Percentiles rank a stretch among this genome's conserved stretches.
phyloP scores from a whole-genome alignment of 2,113 vertebrate genomes.

The Catharus bicknelli region DNA sequence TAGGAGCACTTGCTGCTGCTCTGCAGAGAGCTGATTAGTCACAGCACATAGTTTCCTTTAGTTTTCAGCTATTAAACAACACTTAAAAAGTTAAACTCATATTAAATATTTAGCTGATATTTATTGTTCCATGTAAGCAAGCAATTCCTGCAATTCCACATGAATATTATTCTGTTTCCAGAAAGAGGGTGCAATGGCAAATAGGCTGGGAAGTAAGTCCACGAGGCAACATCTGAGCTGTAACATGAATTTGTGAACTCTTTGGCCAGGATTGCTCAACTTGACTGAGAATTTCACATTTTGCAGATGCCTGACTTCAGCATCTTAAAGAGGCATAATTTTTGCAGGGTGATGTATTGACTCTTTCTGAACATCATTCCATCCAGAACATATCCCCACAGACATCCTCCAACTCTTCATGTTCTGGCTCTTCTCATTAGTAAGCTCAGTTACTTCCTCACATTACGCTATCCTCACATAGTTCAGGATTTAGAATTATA shows the following conservation, averaged over 20 bases:
- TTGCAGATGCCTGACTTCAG: neutral
- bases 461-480: neutral
- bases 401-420: neutral
- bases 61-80: neutral
- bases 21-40: conserved; percentile 17
- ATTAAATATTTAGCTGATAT: conserved; percentile 25
- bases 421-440: neutral
- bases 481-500: neutral
- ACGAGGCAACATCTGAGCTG: neutral
- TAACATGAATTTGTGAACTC: neutral
- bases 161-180: neutral
- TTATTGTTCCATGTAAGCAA: conserved; percentile 14
- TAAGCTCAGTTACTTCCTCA: neutral
- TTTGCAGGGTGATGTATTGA: neutral
- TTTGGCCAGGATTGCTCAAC: neutral
- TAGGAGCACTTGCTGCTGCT: neutral
- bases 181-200: neutral
- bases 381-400: neutral
- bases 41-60: neutral
- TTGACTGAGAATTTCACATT: neutral
- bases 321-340: neutral
- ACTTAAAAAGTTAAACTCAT: neutral
- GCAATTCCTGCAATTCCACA: neutral
- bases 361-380: neutral
- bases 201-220: neutral